Conservation (phyloP, 1,140 invertebrate genomes). For the Vanessa atalanta region DNA sequence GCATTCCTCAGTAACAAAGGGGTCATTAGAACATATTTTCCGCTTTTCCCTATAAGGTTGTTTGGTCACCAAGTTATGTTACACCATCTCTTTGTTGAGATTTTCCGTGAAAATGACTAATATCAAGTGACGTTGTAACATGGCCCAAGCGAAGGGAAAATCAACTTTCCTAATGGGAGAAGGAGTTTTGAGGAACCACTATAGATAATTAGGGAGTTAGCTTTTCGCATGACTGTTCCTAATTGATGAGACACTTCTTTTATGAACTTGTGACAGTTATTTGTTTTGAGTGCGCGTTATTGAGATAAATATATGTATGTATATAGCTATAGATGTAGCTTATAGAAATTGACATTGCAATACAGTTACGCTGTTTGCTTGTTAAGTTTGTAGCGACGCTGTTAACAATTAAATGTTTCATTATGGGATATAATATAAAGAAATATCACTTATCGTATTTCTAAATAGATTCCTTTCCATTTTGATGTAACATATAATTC, state of each 20-base stretch:
- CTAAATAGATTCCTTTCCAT: too few relatives aligned
- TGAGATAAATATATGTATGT: conserved; percentile 18
- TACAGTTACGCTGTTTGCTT: too few relatives aligned
- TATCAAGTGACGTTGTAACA: conserved; percentile 59
- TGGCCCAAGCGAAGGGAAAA: conserved; percentile 36
- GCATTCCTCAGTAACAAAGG: conserved; percentile 19
- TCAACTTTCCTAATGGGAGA: conserved; percentile 71
- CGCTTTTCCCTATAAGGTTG: conserved; percentile 27
- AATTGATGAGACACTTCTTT: conserved; percentile 64
- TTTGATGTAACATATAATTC: too few relatives aligned
- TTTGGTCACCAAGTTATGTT: conserved; percentile 32
- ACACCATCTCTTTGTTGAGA: conserved; percentile 38
- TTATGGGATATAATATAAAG: too few relatives aligned
- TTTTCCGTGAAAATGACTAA: conserved; percentile 50
- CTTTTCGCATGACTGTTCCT: conserved; percentile 53
- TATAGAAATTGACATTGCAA: too few relatives aligned
- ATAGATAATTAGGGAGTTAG: conserved; percentile 71
- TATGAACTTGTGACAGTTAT: conserved; percentile 30
- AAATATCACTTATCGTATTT: too few relatives aligned
- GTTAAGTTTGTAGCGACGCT: too few relatives aligned
- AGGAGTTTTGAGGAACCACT: conserved; percentile 71
- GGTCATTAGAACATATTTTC: conserved; percentile 28
- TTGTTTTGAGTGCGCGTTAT: conserved; percentile 13
- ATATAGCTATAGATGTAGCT: not conserved
- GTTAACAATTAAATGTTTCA: too few relatives aligned